Conservation (phyloP, 2,113 vertebrate species). For the Meleagris gallopavo region DNA sequence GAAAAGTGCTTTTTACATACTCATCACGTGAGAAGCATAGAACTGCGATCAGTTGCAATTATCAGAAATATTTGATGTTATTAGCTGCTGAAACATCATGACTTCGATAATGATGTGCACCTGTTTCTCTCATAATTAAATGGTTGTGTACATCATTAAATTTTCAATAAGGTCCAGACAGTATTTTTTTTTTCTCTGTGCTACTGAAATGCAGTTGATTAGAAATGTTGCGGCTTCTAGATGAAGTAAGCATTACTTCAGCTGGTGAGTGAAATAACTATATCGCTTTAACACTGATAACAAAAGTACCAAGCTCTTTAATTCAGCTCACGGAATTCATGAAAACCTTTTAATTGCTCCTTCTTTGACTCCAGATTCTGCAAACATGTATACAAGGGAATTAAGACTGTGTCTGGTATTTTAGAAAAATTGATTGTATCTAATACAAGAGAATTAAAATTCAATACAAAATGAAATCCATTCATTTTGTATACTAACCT, state of each 20-base stretch:
- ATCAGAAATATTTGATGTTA: slow-evolving; percentile 65
- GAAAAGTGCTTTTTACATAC: background rate
- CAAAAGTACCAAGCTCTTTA: slow-evolving; percentile 9
- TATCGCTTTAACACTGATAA: slow-evolving; percentile 11
- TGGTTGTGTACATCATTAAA: slow-evolving; percentile 30
- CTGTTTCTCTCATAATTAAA: slow-evolving; percentile 58
- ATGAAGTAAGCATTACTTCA: slow-evolving; percentile 39
- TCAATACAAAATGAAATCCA: background rate
- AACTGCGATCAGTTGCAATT: slow-evolving; percentile 39
- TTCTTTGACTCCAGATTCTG: background rate
- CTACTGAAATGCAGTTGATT: slow-evolving; percentile 46
- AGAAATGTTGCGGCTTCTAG: slow-evolving; percentile 39
- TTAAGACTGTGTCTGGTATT: background rate
- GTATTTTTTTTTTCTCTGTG: background rate
- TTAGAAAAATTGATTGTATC: background rate
- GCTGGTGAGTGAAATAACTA: slow-evolving; percentile 13
- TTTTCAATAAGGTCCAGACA: slow-evolving; percentile 50
- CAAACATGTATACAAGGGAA: background rate
- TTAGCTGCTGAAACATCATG: slow-evolving; percentile 58
- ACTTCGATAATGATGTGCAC: slow-evolving; percentile 63
- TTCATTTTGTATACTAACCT: background rate
- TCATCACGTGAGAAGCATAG: background rate
- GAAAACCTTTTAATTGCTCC: slow-evolving; percentile 43
- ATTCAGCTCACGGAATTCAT: slow-evolving; percentile 33
- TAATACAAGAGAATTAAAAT: background rate